Percentiles rank a stretch among this genome's conserved stretches.
Conservation (phyloP, 2,888 invertebrate species). For the Arrhopalites spinosus region DNA sequence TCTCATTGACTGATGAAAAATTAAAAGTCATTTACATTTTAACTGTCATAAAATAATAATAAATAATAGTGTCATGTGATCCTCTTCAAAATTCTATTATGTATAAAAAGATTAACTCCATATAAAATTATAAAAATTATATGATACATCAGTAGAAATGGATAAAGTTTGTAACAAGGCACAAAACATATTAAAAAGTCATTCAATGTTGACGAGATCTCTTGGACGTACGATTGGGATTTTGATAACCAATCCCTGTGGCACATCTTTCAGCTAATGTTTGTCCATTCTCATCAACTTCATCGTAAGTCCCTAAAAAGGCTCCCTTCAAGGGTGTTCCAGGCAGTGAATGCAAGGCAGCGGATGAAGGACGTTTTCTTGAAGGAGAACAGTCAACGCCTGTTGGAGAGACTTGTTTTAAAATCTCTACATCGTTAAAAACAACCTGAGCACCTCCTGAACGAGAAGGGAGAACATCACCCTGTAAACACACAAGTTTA, state of each 20-base stretch:
- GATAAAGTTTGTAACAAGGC: not conserved
- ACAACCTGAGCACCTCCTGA: constrained; percentile 95
- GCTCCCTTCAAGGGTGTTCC: constrained; percentile 6
- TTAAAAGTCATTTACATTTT: too few relatives aligned
- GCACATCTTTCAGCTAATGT: constrained; percentile 31
- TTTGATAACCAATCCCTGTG: constrained; percentile 31
- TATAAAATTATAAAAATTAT: not conserved
- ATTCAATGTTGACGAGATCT: constrained; percentile 23
- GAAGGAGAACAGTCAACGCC: not conserved
- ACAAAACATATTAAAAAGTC: not conserved
- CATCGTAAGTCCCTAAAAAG: constrained; percentile 20
- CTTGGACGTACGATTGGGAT: not conserved
- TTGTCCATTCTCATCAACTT: constrained; percentile 17
- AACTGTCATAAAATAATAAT: too few relatives aligned
- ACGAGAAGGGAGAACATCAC: constrained; percentile 88
- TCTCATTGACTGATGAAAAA: too few relatives aligned
- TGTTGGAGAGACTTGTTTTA: constrained; percentile 37
- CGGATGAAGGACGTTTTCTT: constrained; percentile 17
- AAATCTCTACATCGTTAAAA: constrained; percentile 85
- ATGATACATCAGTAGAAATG: not conserved
- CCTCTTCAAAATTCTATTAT: not conserved
- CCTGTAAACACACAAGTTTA: constrained; percentile 62
- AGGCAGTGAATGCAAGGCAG: not conserved
- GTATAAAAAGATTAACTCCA: not conserved
- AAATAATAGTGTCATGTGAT: too few relatives aligned